Base-by-base conservation (phyloP, 2,888 invertebrate genomes). In the Calliphora vomitoria region DNA sequence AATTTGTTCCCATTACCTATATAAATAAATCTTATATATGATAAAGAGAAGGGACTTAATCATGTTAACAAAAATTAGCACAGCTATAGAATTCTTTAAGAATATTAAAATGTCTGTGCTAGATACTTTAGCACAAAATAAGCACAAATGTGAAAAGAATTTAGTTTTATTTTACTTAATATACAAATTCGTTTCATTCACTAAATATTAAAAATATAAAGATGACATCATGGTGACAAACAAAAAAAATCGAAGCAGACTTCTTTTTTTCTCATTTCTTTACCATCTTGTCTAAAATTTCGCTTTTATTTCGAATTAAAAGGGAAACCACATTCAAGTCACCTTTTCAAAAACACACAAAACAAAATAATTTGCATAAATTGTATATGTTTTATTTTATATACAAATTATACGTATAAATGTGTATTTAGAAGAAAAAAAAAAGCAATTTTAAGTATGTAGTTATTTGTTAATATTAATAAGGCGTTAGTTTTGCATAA, bases 301-400 rank as follows among this genome's bases (percentile, higher is more conserved):
- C 25, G 64, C 79, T 84, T 87, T 76, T 66, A 55, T 78, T 68
- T 71, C 18, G 11, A 38, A 66, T 55, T 69, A n/a, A 60, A 72
- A 71, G 53, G 31, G 60, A 68, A 78, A 81, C 62, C 69, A 76
- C 31, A 75, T 62, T 41, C 15, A 75, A 60, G 20, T 68, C 38
- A 68, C 35, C n/a, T 53, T 75, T 75, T 75, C 4, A 41, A 64
- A 25, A 50, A 31, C 0, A 47, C 13, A 47, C 8, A 58, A n/a
- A 47, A 60, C 11, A 60, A 38, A 3, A n/a, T 47, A 55, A 83
- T 78, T 83, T 78, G 71, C 76, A 83, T 71, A 76, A 76, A 58
- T 66, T 13, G n/a, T n/a, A 8, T 41, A 0, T 58, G 58, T 47
- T 20, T 8, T 55, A 1, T 13, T 55, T 20, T 3, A 50, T 50